phyloP scores from a whole-genome alignment of 2,113 vertebrate species.

The Seriola quinqueradiata region DNA sequence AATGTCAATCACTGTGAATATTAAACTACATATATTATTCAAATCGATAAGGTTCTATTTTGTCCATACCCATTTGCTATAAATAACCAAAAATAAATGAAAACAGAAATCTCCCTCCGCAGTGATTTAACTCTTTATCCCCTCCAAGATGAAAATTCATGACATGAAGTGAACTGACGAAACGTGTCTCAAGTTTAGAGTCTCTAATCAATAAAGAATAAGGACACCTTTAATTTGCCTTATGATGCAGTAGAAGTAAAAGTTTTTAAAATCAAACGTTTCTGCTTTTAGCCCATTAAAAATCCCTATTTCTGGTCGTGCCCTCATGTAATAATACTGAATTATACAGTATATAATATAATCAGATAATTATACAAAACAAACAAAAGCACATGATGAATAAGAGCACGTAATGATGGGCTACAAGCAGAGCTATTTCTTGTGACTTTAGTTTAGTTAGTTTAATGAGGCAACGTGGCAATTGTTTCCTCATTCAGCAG shows the following conservation, averaged over 20 bases:
- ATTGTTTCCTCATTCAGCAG: background rate
- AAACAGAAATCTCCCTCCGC: no score
- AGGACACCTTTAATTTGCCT: background rate
- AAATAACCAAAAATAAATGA: background rate
- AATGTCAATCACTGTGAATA: background rate
- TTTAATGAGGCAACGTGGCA: conserved; percentile 4
- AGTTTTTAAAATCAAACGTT: background rate
- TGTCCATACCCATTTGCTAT: background rate
- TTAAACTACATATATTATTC: background rate
- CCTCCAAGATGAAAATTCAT: no score
- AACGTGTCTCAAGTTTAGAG: no score
- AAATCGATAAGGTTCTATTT: background rate
- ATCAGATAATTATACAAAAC: background rate
- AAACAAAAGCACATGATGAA: background rate
- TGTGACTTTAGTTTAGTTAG: background rate
- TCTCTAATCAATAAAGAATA: background rate
- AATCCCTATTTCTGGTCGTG: background rate
- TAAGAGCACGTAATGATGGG: background rate
- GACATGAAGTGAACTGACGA: no score
- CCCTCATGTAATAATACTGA: background rate
- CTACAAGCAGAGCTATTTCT: background rate
- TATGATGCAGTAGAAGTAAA: background rate
- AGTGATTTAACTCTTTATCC: no score
- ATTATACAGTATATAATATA: background rate
- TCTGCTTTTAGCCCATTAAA: background rate